Percentiles rank a stretch among this genome's conserved stretches.
Conservation (phyloP, 2,888 invertebrate genomes). For the Stratiomys singularior region DNA sequence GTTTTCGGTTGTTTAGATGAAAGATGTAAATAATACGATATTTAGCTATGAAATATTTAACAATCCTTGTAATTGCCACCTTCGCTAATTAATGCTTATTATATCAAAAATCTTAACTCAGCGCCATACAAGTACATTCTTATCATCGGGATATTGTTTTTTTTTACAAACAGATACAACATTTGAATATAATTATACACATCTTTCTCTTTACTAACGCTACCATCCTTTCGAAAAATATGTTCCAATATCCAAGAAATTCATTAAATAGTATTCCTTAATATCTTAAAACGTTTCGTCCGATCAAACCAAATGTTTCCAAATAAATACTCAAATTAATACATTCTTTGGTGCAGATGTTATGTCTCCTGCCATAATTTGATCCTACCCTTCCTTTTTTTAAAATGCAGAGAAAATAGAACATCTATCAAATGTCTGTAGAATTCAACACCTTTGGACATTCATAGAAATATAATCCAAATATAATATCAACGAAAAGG, state of each 20-base stretch:
- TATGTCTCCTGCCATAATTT: conserved; percentile 22
- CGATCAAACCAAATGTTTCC: conserved; percentile 25
- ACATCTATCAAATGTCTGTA: conserved; percentile 39
- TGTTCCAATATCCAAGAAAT: not conserved
- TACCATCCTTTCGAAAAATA: not conserved
- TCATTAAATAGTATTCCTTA: not conserved
- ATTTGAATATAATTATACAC: not conserved
- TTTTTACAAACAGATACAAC: not conserved
- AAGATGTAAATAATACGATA: too few relatives aligned
- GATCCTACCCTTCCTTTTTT: conserved; percentile 35
- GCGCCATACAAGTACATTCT: too few relatives aligned
- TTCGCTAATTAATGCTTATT: too few relatives aligned
- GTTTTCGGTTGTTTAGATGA: too few relatives aligned
- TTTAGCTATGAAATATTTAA: too few relatives aligned
- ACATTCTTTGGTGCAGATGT: conserved; percentile 8
- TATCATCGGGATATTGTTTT: too few relatives aligned
- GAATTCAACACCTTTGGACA: conserved; percentile 38
- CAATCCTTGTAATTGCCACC: too few relatives aligned
- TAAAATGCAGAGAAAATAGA: conserved; percentile 22
- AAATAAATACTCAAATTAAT: not conserved
- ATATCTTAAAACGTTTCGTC: not conserved
- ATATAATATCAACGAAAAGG: not conserved
- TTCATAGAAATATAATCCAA: not conserved
- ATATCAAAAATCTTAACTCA: too few relatives aligned
- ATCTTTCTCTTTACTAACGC: not conserved